phyloP scores from a whole-genome alignment of 2,888 invertebrate species.

The Parapristionchus giblindavisi region DNA sequence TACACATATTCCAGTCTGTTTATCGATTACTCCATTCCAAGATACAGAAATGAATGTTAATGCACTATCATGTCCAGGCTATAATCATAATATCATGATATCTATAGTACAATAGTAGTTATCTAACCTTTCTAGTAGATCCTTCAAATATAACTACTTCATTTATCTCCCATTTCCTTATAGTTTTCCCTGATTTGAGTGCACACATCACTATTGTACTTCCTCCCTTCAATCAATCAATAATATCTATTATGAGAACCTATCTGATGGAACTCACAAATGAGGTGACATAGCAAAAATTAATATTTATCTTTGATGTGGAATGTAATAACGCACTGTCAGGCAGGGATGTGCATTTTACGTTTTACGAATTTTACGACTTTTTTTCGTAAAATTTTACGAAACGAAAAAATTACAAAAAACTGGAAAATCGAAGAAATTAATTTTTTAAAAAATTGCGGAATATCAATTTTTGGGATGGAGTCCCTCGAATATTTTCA shows the following conservation, averaged over 20 bases:
- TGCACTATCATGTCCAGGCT: constrained; percentile 27
- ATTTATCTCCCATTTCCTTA: constrained; percentile 27
- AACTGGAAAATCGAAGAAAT: neutral
- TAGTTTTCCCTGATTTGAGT: neutral
- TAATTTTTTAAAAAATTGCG: neutral
- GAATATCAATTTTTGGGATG: too few relatives aligned
- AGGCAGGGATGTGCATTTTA: too few relatives aligned
- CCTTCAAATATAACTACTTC: constrained; percentile 30
- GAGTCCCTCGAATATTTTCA: too few relatives aligned
- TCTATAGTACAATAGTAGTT: neutral
- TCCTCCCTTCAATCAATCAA: constrained; percentile 8
- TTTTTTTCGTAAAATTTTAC: too few relatives aligned
- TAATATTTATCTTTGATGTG: too few relatives aligned
- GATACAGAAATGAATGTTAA: constrained; percentile 21
- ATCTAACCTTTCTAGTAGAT: constrained; percentile 24
- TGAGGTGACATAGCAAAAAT: too few relatives aligned
- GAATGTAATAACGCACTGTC: too few relatives aligned
- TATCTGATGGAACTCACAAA: neutral
- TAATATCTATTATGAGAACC: neutral
- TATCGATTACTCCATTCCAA: constrained; percentile 14
- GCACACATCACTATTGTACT: constrained; percentile 25
- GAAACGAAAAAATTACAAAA: neutral
- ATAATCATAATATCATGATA: neutral
- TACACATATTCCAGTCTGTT: constrained; percentile 25
- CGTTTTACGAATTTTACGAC: too few relatives aligned